Conservation (phyloP, 2,888 invertebrate genomes). For the Scelioninae gen. 1 region DNA sequence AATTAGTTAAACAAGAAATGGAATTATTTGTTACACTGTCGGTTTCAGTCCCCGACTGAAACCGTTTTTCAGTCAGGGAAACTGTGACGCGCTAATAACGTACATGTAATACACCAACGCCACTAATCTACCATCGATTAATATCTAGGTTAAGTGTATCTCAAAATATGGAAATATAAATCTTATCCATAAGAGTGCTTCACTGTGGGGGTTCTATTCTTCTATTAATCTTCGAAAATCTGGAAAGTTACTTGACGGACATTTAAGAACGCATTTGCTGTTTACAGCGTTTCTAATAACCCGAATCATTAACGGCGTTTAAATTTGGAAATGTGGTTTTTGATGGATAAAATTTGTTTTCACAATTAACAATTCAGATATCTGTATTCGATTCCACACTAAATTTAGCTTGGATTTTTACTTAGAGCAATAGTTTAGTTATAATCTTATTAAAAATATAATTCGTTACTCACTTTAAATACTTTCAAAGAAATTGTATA, state of each 20-base stretch:
- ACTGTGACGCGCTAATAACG: constrained; percentile 2
- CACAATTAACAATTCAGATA: no score
- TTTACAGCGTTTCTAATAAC: constrained; percentile 4
- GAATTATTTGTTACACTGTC: background rate
- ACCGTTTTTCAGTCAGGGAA: constrained; percentile 8
- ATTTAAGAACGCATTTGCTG: constrained; percentile 27
- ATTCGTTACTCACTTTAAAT: no score
- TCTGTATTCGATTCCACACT: no score
- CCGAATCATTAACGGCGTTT: no score
- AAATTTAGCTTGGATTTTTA: no score
- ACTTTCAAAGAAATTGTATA: no score
- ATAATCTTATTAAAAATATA: no score
- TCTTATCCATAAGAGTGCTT: constrained; percentile 45
- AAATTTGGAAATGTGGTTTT: no score
- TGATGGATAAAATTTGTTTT: no score
- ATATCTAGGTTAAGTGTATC: constrained; percentile 41
- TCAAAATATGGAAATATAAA: constrained; percentile 48
- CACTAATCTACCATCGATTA: constrained; percentile 40
- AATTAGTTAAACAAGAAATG: background rate
- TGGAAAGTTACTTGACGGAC: constrained; percentile 22
- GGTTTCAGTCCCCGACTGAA: no score
- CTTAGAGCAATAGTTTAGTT: no score
- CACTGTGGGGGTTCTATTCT: constrained; percentile 23
- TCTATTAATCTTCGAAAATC: constrained; percentile 30
- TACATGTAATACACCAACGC: constrained; percentile 32